Base-by-base conservation (phyloP, 2,888 invertebrate species). In the Acleris laterana region DNA sequence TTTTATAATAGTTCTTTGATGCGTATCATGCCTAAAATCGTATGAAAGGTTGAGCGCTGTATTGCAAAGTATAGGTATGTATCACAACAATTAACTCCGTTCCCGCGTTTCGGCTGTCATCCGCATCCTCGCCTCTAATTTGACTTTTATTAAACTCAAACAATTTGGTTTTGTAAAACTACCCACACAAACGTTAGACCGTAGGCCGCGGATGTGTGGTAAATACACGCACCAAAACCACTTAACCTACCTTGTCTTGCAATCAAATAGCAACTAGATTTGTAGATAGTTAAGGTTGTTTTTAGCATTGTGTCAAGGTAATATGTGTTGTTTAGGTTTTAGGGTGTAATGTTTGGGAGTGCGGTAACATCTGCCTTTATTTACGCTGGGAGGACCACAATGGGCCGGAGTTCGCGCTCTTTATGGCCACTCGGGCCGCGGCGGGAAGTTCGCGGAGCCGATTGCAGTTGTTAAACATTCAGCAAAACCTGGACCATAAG, bases 321-420 rank as follows among this genome's bases (percentile, higher is more conserved):
- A 70, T 70, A 72, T 81, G 74, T 66, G 73, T 63, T 63, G 63
- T 63, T 70, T 75, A 61, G 63, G 58, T 69, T 69, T 68, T 70
- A 69, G 71, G 74, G 74, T 69, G 72, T 74, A 77, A 81, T 79
- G 80, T 84, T 88, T 84, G 82, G 85, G 86, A 89, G 88, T 87
- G 84, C 78, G 89, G 92, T 85, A 90, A 92, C 92, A 93, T 92
- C 92, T 93, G 92, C 87, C 75, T 92, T 92, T 92, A 93, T 93
- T 92, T 92, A 92, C 90, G 90, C 91, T 91, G 89, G 84, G 89
- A 42, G 88, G 46, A 46, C 88, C 90, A 82, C 84, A 86, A 88
- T 86, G 64, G 51, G 59, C 46, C 63, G 53, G 17, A 7, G 50
- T 42, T 49, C 84, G 87, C 87, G 81, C 81, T 38, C 38, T 66